Percentiles rank a stretch among this genome's conserved stretches.
Conservation (phyloP, 2,888 invertebrate species). For the Synanthedon tipuliformis region DNA sequence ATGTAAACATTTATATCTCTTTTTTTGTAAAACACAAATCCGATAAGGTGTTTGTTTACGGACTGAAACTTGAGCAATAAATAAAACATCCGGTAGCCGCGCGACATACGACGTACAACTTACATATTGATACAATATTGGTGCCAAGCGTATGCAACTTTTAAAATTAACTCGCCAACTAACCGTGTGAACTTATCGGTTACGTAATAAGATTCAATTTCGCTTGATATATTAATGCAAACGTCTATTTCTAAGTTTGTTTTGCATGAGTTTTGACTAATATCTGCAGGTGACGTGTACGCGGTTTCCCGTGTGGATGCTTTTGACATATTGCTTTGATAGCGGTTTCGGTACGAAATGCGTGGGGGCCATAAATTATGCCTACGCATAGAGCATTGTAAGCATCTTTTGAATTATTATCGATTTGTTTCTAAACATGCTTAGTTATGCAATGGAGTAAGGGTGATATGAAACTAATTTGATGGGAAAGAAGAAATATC, state of each 20-base stretch:
- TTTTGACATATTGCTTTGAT: conserved; percentile 63
- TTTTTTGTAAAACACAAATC: background rate
- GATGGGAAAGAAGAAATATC: too few relatives aligned
- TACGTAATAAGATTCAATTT: conserved; percentile 10
- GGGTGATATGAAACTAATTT: too few relatives aligned
- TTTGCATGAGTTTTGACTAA: conserved; percentile 59
- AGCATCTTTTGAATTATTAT: background rate
- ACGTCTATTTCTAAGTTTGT: conserved; percentile 21
- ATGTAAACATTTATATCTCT: background rate
- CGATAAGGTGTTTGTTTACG: conserved; percentile 17
- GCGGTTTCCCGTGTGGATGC: conserved; percentile 56
- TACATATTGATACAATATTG: conserved; percentile 54
- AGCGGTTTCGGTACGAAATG: conserved; percentile 40
- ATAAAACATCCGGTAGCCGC: conserved; percentile 23
- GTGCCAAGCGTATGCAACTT: conserved; percentile 7
- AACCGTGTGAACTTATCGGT: background rate
- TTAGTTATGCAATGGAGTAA: too few relatives aligned
- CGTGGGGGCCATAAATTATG: conserved; percentile 46
- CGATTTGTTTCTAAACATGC: background rate
- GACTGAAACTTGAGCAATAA: conserved; percentile 4
- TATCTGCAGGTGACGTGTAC: conserved; percentile 62
- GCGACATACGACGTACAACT: conserved; percentile 43
- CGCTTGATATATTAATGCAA: conserved; percentile 6
- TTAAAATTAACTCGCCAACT: background rate
- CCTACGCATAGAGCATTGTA: conserved; percentile 9